These are phyloP conservation scores for Trichogramma pretiosum DNA, from an alignment of 1,140 invertebrate species.

Conservation along the genomic window DNA sequence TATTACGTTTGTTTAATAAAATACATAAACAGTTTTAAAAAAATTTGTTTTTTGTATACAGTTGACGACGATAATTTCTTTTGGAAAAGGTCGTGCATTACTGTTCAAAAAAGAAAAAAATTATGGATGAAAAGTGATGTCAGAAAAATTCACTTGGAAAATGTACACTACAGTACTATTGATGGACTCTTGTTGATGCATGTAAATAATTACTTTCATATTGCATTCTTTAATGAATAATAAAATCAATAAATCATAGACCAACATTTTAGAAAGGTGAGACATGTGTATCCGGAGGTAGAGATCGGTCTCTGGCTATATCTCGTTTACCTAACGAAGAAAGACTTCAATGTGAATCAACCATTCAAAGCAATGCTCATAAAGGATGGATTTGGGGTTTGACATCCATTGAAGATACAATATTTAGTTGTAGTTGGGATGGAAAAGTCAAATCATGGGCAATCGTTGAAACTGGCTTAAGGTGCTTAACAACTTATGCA, in stretches of 20 bases:
- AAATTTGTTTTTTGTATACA: slow-evolving; percentile 10
- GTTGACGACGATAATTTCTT: slow-evolving; percentile 31
- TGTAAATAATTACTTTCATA: slow-evolving; percentile 20
- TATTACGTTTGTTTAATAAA: slow-evolving; percentile 15
- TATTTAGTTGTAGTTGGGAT: slow-evolving; percentile 42
- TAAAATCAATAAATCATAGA: background rate
- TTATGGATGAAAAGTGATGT: slow-evolving; percentile 27
- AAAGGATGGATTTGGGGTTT: slow-evolving; percentile 42
- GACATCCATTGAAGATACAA: slow-evolving; percentile 28
- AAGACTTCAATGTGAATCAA: slow-evolving; percentile 9
- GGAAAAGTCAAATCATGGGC: slow-evolving; percentile 33
- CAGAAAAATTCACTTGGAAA: slow-evolving; percentile 24
- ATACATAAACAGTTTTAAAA: background rate
- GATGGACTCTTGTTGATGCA: slow-evolving; percentile 37
- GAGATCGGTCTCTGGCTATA: slow-evolving; percentile 33
- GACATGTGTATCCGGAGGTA: slow-evolving; percentile 35
- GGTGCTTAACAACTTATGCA: slow-evolving; percentile 27
- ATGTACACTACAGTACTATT: slow-evolving; percentile 31
- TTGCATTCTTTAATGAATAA: background rate
- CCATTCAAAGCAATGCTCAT: slow-evolving; percentile 26
- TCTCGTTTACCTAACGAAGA: slow-evolving; percentile 25
- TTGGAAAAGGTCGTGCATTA: slow-evolving; percentile 37
- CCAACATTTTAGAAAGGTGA: slow-evolving; percentile 26
- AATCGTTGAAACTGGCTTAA: slow-evolving; percentile 22
- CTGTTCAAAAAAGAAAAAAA: slow-evolving; percentile 29